Conservation (phyloP, 2,113 vertebrate genomes). For the Mustelus asterias region DNA sequence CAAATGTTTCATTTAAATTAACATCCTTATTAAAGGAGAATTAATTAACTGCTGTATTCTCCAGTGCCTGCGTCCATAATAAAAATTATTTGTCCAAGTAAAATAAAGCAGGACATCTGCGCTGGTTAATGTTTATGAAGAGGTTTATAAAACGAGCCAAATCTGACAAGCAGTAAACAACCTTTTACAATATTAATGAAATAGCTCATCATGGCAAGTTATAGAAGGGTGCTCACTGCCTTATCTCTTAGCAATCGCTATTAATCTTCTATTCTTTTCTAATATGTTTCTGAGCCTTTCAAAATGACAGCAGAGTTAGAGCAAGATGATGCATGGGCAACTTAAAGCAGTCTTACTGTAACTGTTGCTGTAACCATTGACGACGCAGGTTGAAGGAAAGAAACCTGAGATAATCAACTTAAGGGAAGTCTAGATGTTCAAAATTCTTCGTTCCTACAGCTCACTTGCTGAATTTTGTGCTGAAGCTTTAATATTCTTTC, state of each 20-base stretch:
- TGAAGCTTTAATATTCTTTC: neutral
- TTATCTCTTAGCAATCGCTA: conserved; percentile 9
- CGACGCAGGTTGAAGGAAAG: neutral
- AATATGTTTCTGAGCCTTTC: neutral
- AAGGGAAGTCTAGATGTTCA: neutral
- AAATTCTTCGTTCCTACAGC: neutral
- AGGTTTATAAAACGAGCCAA: conserved; percentile 18
- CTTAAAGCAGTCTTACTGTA: neutral
- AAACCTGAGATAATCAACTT: neutral
- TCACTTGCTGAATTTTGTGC: neutral
- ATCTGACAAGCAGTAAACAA: conserved; percentile 21
- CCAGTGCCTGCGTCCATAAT: conserved; percentile 11
- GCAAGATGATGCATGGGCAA: neutral
- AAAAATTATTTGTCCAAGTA: conserved; percentile 28
- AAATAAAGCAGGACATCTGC: conserved; percentile 1
- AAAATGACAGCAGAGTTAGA: neutral
- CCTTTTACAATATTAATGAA: conserved; percentile 27
- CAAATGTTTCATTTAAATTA: conserved; percentile 23
- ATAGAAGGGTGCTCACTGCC: neutral
- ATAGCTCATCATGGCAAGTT: conserved; percentile 8
- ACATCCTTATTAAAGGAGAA: conserved; percentile 21
- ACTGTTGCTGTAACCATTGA: neutral
- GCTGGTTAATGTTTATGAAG: conserved; percentile 30
- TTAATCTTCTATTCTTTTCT: conserved; percentile 14
- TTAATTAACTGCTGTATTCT: conserved; percentile 24